These are phyloP conservation scores for Epizoanthus stellaris DNA, from an alignment of 92 coral and sea anemone genomes.

Conservation along the genomic window DNA sequence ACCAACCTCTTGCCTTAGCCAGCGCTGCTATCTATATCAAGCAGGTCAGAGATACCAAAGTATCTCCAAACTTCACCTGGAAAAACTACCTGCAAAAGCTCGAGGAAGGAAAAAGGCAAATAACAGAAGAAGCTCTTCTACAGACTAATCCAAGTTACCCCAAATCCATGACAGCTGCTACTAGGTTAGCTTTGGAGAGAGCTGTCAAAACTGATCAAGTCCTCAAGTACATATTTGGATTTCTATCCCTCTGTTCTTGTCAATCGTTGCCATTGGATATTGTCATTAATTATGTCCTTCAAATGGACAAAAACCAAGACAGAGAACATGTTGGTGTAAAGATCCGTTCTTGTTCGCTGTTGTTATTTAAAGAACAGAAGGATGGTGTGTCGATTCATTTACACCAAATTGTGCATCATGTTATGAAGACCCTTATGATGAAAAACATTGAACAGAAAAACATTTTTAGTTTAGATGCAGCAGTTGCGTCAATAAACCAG, in stretches of 20 bases:
- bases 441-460: not conserved
- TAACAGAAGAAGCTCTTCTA: slow-evolving; percentile 34
- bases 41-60: slow-evolving; percentile 4
- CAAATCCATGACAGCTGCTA: slow-evolving; percentile 51
- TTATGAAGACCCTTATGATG: not conserved
- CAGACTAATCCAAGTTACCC: slow-evolving; percentile 27
- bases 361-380: slow-evolving; percentile 28
- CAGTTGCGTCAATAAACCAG: slow-evolving; percentile 35
- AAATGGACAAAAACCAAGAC: slow-evolving; percentile 25
- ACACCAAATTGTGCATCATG: slow-evolving; percentile 58
- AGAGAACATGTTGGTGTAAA: slow-evolving; percentile 33
- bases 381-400: slow-evolving; percentile 23
- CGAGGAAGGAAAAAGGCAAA: slow-evolving; percentile 33
- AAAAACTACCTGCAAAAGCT: slow-evolving; percentile 4
- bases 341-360: slow-evolving; percentile 50
- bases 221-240: slow-evolving; percentile 41
- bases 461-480: slow-evolving; percentile 14
- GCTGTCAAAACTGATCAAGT: slow-evolving; percentile 10
- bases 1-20: slow-evolving; percentile 60
- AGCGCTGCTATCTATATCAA: slow-evolving; percentile 49
- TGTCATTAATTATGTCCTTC: slow-evolving; percentile 18
- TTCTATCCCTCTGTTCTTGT: slow-evolving; percentile 39
- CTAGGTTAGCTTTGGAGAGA: slow-evolving; percentile 51
- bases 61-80: slow-evolving; percentile 37
- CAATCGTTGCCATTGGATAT: slow-evolving; percentile 39